Conservation (phyloP, 92 coral and sea anemone genomes). For the Pocillopora grandis region DNA sequence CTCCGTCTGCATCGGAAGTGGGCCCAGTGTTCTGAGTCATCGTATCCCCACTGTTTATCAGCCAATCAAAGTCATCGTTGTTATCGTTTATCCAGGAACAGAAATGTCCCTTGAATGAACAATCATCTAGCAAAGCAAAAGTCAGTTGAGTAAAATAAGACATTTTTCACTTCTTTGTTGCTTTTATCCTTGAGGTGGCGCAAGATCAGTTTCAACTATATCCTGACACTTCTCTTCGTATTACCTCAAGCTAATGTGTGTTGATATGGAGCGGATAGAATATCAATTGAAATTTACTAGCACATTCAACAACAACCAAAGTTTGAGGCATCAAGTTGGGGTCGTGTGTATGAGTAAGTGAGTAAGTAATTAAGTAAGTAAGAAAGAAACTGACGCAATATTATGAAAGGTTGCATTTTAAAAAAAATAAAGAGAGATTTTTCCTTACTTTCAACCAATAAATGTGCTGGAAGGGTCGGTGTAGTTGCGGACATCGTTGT, state of each 20-base stretch:
- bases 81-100: constrained; percentile 44
- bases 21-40: constrained; percentile 72
- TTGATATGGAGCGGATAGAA: no score
- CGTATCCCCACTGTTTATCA: constrained; percentile 53
- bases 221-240: no score
- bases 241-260: no score
- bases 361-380: not conserved
- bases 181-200: no score
- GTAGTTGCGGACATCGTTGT: not conserved
- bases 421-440: not conserved
- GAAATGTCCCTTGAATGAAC: constrained; percentile 60
- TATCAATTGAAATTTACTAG: no score
- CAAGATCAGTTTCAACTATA: no score
- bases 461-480: not conserved
- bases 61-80: constrained; percentile 68
- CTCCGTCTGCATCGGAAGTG: constrained; percentile 63
- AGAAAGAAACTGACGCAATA: not conserved
- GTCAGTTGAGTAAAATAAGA: not conserved
- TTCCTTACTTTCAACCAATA: constrained; percentile 40
- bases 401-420: not conserved
- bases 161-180: no score
- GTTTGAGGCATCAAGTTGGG: no score
- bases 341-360: no score
- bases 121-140: constrained; percentile 34
- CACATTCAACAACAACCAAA: no score